phyloP scores from a whole-genome alignment of 2,888 invertebrate species.

The Metopia argyrocephala region DNA sequence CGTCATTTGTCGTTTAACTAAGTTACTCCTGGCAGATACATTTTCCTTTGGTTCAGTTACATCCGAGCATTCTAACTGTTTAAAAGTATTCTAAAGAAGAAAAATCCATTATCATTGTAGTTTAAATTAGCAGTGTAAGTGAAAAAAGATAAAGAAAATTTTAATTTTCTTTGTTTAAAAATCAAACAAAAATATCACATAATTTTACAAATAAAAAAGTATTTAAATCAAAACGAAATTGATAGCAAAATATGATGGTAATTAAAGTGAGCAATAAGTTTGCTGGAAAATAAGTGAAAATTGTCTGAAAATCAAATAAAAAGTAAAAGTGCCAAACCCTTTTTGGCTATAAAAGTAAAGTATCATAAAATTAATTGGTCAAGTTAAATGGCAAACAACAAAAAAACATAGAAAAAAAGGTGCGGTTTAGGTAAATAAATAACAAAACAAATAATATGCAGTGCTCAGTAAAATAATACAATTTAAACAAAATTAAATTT shows the following conservation, averaged over 20 bases:
- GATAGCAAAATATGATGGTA: conserved; percentile 23
- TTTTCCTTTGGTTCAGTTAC: conserved; percentile 71
- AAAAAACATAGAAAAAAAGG: conserved; percentile 19
- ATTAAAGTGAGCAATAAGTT: conserved; percentile 52
- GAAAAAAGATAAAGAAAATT: conserved; percentile 30
- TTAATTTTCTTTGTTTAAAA: conserved; percentile 9
- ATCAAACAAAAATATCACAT: conserved; percentile 20
- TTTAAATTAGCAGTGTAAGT: conserved; percentile 46
- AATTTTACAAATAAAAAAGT: conserved; percentile 48
- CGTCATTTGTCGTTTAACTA: conserved; percentile 69
- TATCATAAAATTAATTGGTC: conserved; percentile 32
- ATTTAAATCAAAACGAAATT: conserved; percentile 48
- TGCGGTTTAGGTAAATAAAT: conserved; percentile 38
- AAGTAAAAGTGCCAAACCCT: conserved; percentile 63
- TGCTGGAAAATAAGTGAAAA: conserved; percentile 56
- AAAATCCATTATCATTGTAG: conserved; percentile 16
- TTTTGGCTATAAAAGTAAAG: conserved; percentile 43
- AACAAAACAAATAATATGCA: conserved; percentile 14
- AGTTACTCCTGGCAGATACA: conserved; percentile 66
- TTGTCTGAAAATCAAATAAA: conserved; percentile 48
- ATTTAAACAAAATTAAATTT: conserved; percentile 37
- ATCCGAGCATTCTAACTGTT: conserved; percentile 74
- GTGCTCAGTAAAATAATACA: conserved; percentile 21
- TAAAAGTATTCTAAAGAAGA: conserved; percentile 69
- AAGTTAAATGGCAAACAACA: conserved; percentile 44